Evolutionary conservation across 2,797 vertebrate species (phyloP), one percentile per base, ranked within the genome.

Genomic region (Ctenosaura bakeri): DNA sequence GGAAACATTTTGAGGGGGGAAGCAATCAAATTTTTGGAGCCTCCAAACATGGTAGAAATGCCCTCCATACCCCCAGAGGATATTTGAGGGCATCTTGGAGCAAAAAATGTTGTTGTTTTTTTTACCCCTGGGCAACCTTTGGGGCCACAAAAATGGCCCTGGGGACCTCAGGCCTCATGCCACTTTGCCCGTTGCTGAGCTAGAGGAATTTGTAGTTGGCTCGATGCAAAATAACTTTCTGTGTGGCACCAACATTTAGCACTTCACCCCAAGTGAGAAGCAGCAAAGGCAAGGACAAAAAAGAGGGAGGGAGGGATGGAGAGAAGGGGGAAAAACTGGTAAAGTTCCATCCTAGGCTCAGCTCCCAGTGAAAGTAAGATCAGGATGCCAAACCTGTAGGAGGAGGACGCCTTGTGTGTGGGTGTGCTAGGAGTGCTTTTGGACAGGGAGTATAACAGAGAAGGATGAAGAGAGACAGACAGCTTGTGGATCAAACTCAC

Each of bases 231-330:
- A 38, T 66, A 18, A 18, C 56, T 9, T 83, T 62, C 35, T 74
- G 6, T 32, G 71, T 46, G 46, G 50, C 35, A 35, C 50, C 74
- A 79, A 78, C 22, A 20, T 88, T 88, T 84, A 84, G 66, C 86
- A 87, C 78, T 76, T 80, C 46, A 69, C 78, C 62, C 90, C 81
- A 90, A 69, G 86, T 90, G 90, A 84, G 90, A 90, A 90, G 24
- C 50, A 64, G 80, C 24, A 73, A 87, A 69, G 66, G 22, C 50
- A 76, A 79, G 59, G 16, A 38, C 16, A 38, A 38, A 42, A 38
- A 9, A 22, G 5, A 32, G 42, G 42, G 66, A 69, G 66, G 10
- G 66, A 69, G 73, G 4, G 4, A 74, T 6, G 26, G 29, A 73
- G 35, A 22, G 73, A 74, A 7, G 12, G 9, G 7, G 52, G 69